phyloP scores from a whole-genome alignment of 2,797 vertebrate genomes.

The Coendou prehensilis region DNA sequence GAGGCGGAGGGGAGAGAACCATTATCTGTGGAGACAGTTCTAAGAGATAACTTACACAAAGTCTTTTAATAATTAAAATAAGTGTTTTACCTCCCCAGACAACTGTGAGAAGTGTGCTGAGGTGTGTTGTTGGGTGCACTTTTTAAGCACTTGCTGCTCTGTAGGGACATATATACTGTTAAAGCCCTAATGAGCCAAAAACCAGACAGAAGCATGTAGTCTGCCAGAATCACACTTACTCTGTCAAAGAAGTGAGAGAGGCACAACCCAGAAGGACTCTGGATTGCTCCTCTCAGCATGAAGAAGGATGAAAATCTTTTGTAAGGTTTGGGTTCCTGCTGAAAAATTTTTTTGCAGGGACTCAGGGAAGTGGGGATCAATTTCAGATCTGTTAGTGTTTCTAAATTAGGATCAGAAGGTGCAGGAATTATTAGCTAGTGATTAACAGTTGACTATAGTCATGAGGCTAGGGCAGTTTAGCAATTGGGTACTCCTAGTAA shows the following conservation, averaged over 20 bases:
- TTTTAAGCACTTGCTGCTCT: constrained; percentile 46
- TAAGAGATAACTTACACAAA: neutral
- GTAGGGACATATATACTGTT: neutral
- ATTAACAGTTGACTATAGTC: neutral
- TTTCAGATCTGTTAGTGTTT: constrained; percentile 20
- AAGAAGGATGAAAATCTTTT: neutral
- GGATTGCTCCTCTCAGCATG: neutral
- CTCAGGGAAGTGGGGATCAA: constrained; percentile 25
- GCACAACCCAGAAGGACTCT: neutral
- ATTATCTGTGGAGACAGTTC: neutral
- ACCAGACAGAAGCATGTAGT: neutral
- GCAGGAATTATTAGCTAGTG: neutral
- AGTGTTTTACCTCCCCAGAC: neutral
- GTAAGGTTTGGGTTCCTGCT: constrained; percentile 10
- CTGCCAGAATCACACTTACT: constrained; percentile 4
- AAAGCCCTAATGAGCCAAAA: constrained; percentile 9
- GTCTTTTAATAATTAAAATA: constrained; percentile 48
- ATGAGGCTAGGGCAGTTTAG: constrained; percentile 9
- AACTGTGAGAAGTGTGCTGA: constrained; percentile 38
- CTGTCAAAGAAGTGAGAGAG: constrained; percentile 9
- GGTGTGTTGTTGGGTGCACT: neutral
- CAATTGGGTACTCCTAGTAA: neutral
- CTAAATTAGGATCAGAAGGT: constrained; percentile 14
- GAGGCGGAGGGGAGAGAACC: neutral
- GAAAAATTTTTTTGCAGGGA: neutral